phyloP scores from a whole-genome alignment of 37 sponge, comb jelly and placozoan species.

The Ephydatia muelleri region DNA sequence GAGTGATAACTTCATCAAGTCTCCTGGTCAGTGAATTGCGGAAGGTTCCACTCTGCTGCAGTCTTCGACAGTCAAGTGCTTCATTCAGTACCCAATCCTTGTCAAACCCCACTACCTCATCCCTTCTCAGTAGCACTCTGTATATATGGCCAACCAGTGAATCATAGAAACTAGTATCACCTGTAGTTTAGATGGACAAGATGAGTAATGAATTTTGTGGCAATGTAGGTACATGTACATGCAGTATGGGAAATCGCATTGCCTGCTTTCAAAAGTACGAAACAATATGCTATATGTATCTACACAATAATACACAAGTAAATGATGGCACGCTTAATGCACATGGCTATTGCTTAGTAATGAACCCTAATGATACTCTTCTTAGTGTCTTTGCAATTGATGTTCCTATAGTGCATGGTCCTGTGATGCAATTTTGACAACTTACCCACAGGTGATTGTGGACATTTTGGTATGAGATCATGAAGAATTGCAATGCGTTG shows the following conservation, averaged over 20 bases:
- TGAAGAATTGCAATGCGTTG: slow-evolving; percentile 26
- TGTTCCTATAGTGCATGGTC: too few species aligned
- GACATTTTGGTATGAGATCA: slow-evolving; percentile 33
- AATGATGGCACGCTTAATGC: too few species aligned
- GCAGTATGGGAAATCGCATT: neutral
- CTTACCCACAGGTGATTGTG: slow-evolving; percentile 17
- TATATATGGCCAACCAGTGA: slow-evolving; percentile 49
- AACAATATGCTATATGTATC: too few species aligned
- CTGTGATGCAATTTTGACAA: too few species aligned
- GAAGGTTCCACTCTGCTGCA: slow-evolving; percentile 76
- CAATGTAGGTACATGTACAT: neutral
- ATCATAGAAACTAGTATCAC: slow-evolving; percentile 45
- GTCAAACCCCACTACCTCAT: slow-evolving; percentile 6
- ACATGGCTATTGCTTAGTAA: too few species aligned
- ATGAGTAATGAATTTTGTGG: neutral
- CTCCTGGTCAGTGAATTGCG: slow-evolving; percentile 45
- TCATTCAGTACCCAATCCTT: slow-evolving; percentile 62
- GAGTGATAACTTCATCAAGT: slow-evolving; percentile 64
- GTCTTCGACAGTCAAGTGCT: slow-evolving; percentile 56
- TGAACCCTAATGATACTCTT: too few species aligned
- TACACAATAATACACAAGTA: too few species aligned
- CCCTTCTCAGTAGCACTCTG: slow-evolving; percentile 43
- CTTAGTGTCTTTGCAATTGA: too few species aligned
- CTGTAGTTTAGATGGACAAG: slow-evolving; percentile 2
- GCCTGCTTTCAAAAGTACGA: too few species aligned